A percentile compares a stretch with the other conserved stretches of the same genome.
phyloP scores from a whole-genome alignment of 2,888 invertebrate species.

The Drosophila ustulata region DNA sequence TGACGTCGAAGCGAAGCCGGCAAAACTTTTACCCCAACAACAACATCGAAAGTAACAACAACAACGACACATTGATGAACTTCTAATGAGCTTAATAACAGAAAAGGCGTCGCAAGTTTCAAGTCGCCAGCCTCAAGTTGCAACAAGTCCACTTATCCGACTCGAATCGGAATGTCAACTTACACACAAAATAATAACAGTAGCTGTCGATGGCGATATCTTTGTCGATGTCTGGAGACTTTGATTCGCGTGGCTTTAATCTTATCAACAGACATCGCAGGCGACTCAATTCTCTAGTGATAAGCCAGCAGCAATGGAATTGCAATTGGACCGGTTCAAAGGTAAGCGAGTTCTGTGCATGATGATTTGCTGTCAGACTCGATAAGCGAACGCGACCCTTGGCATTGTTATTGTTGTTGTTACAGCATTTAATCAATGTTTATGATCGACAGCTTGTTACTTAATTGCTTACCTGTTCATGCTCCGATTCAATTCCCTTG shows the following conservation, averaged over 20 bases:
- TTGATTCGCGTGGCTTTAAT: slow-evolving; percentile 50
- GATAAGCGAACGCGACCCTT: slow-evolving; percentile 25
- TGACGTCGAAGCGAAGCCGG: slow-evolving; percentile 46
- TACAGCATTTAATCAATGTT: slow-evolving; percentile 31
- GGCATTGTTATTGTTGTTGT: slow-evolving; percentile 2
- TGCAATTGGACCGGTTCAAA: slow-evolving; percentile 54
- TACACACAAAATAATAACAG: not conserved
- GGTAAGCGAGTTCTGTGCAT: slow-evolving; percentile 20
- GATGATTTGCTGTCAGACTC: slow-evolving; percentile 8
- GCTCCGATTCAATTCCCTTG: slow-evolving; percentile 20
- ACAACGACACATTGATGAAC: slow-evolving; percentile 58
- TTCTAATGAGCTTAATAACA: slow-evolving; percentile 75
- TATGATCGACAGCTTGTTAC: slow-evolving; percentile 17
- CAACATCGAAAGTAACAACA: too few relatives aligned
- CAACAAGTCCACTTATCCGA: slow-evolving; percentile 34
- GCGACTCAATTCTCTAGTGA: slow-evolving; percentile 30
- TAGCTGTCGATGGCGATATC: slow-evolving; percentile 14
- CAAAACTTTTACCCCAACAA: slow-evolving; percentile 46
- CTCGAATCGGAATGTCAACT: slow-evolving; percentile 21
- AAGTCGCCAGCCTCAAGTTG: slow-evolving; percentile 34
- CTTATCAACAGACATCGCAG: slow-evolving; percentile 56
- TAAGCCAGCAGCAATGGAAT: slow-evolving; percentile 38
- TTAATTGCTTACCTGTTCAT: slow-evolving; percentile 72
- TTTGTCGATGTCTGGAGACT: slow-evolving; percentile 25
- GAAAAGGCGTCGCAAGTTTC: slow-evolving; percentile 34